Percentiles rank a stretch among this genome's conserved stretches.
Evolutionary conservation across 2,113 vertebrate genomes (phyloP).

Genomic region (Speoplatyrhinus poulsoni): DNA sequence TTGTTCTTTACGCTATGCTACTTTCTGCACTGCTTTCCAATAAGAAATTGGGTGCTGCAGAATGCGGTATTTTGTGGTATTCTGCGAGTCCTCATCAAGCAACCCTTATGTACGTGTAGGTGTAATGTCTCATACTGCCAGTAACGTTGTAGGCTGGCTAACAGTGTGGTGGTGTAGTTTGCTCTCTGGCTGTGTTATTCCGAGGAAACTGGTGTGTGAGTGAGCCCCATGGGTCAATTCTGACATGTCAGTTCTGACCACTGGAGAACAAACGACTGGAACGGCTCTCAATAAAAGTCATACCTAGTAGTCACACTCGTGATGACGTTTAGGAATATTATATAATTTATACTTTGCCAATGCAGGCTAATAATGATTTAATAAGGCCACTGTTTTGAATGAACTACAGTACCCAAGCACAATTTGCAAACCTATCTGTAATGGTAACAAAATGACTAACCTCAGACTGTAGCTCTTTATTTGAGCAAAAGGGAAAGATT

Average conservation of each 20-base stretch:
- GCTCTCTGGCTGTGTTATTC: too few species aligned
- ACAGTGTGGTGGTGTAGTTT: too few species aligned
- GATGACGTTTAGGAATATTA: too few species aligned
- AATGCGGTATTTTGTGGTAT: slow-evolving; percentile 30
- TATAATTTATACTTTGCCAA: neutral
- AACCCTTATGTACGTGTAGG: neutral
- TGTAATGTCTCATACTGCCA: neutral
- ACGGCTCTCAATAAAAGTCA: slow-evolving; percentile 38
- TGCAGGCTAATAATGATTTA: neutral
- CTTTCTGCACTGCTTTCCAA: slow-evolving; percentile 25
- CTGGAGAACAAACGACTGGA: neutral
- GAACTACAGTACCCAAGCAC: neutral
- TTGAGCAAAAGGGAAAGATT: slow-evolving; percentile 22
- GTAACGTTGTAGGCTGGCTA: neutral
- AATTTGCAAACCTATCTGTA: neutral
- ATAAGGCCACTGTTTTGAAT: neutral
- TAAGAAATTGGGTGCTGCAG: slow-evolving; percentile 46
- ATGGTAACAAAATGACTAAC: slow-evolving; percentile 10
- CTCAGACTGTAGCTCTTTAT: neutral
- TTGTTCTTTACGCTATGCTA: slow-evolving; percentile 12
- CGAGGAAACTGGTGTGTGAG: too few species aligned
- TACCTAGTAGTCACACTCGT: too few species aligned
- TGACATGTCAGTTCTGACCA: too few species aligned
- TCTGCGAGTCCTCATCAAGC: slow-evolving; percentile 3
- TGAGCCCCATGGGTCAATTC: too few species aligned